Base-by-base conservation (phyloP, 1,140 invertebrate species). In the Drosophila lacteicornis region DNA sequence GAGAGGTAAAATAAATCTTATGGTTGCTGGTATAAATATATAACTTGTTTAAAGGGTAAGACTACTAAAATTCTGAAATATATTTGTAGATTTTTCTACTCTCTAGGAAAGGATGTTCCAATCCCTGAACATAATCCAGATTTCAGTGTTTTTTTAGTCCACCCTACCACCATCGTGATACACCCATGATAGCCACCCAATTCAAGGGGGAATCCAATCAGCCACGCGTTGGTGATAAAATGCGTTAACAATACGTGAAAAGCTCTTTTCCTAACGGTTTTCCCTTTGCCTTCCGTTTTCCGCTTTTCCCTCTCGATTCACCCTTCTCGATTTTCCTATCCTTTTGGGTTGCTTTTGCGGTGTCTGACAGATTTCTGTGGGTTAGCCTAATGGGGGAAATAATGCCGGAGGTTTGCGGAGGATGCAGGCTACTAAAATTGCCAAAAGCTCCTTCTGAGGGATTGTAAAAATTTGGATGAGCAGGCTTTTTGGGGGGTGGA, bases 171-270 rank as follows among this genome's bases (percentile, higher is more conserved):
- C 56, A 43, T 33, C 30, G 2, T 11, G 8, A 4, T 30, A 15
- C 47, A 27, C 53, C 57, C 33, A 4, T 46, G 38, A 17, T 30
- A 36, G 43, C 66, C 47, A 22, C 43, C 38, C 55, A 25, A 61
- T 53, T 49, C 67, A 33, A 51, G 38, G 73, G 81, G 62, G 84
- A 88, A 88, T 88, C 84, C 84, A 88, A 88, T 88, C 84, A 88
- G 85, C 84, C 84, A 88, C 84, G 84, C 84, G 84, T 88, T 88
- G 84, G 84, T 84, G 84, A 88, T 88, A 88, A 88, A 88, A 88
- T 88, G 84, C 84, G 80, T 88, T 88, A 88, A 88, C 84, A 88
- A 84, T 88, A 88, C 85, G 85, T 88, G 84, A 88, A 88, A 90
- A 82, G 70, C 70, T 59, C 33, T 79, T 88, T 88, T 81, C 77